Percentiles rank a stretch among this genome's conserved stretches.
These are phyloP conservation scores for Trichonephila clavata DNA, from an alignment of 1,140 invertebrate genomes.

Conservation along the genomic window DNA sequence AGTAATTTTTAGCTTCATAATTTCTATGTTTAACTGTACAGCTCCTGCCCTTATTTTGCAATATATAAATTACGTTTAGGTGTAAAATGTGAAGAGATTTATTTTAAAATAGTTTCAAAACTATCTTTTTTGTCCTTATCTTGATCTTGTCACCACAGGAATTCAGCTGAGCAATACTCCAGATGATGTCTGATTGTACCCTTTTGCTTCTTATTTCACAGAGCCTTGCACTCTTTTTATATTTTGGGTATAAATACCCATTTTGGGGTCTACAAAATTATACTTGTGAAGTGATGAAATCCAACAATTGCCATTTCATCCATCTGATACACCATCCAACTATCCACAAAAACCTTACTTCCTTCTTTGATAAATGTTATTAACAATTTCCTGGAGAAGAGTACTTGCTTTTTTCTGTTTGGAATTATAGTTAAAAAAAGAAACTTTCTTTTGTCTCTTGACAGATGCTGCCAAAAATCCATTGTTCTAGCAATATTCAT, in stretches of 20 bases:
- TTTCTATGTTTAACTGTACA: too few species aligned
- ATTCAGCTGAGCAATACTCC: background rate
- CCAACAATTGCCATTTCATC: constrained; percentile 14
- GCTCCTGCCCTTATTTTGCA: too few species aligned
- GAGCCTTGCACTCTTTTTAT: background rate
- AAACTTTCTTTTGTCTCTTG: constrained; percentile 24
- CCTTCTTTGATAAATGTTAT: constrained; percentile 34
- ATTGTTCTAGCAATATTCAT: constrained; percentile 42
- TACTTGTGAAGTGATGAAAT: background rate
- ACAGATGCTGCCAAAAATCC: constrained; percentile 53
- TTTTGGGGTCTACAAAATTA: background rate
- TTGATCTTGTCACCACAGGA: too few species aligned
- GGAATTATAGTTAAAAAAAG: constrained; percentile 8
- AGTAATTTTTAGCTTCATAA: too few species aligned
- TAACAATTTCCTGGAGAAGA: background rate
- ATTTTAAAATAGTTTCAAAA: too few species aligned
- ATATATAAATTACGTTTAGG: too few species aligned
- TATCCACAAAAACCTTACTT: background rate
- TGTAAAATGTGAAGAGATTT: too few species aligned
- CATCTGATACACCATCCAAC: constrained; percentile 14
- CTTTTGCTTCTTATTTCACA: background rate
- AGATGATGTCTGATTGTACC: background rate
- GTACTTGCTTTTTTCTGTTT: constrained; percentile 51
- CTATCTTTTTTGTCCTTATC: too few species aligned
- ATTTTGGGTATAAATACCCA: background rate